These are phyloP conservation scores for Anastrepha obliqua DNA, from an alignment of 1,140 invertebrate genomes.

Conservation along the genomic window DNA sequence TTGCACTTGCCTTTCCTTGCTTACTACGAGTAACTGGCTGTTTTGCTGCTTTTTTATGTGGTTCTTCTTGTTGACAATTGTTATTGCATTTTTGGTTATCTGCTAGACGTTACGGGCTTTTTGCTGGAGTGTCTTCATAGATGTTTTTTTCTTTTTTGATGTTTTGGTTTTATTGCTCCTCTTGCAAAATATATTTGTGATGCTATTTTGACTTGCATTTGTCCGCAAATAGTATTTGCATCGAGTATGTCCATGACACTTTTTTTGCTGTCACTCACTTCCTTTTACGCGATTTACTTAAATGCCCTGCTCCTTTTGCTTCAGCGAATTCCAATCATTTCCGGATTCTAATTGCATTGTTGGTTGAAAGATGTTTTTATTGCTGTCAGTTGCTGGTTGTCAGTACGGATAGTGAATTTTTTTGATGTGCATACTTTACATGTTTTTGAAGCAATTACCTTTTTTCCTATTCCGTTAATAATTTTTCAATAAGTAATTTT, in stretches of 20 bases:
- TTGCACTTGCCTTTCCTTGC: neutral
- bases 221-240: neutral
- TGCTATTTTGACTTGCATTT: conserved; percentile 30
- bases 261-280: neutral
- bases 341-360: neutral
- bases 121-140: neutral
- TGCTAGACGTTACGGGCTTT: neutral
- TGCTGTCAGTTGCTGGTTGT: neutral
- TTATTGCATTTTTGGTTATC: conserved; percentile 37
- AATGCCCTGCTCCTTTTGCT: neutral
- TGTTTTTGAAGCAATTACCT: too few relatives aligned
- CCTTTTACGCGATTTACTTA: neutral
- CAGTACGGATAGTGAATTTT: too few relatives aligned
- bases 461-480: too few relatives aligned
- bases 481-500: too few relatives aligned
- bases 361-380: neutral
- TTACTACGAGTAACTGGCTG: conserved; percentile 31
- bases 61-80: conserved; percentile 36
- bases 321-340: neutral
- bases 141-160: neutral
- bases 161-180: neutral
- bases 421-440: too few relatives aligned
- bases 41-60: neutral
- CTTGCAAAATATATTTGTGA: conserved; percentile 17
- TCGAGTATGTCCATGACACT: neutral